A percentile compares a stretch with the other conserved stretches of the same genome.
Evolutionary conservation across 2,113 vertebrate genomes (phyloP).

Genomic region (Ammodytes marinus): DNA sequence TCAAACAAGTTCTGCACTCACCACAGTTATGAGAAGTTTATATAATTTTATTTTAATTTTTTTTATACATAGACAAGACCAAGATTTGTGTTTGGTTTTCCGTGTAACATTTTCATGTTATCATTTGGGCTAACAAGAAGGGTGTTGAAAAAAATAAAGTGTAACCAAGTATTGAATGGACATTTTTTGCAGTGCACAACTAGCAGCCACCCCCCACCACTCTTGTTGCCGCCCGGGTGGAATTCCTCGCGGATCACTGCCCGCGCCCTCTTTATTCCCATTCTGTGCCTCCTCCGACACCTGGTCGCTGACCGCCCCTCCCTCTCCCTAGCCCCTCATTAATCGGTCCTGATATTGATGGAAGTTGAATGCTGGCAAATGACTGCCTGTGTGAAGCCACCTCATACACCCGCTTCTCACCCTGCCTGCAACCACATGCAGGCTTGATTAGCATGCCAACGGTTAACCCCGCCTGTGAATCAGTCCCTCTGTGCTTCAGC

Average conservation of each 20-base stretch:
- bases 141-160: constrained; percentile 14
- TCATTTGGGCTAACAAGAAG: background rate
- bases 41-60: too few relatives aligned
- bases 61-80: background rate
- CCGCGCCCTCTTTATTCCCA: constrained; percentile 83
- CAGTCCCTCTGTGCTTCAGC: constrained; percentile 70
- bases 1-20: background rate
- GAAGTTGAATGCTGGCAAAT: constrained; percentile 85
- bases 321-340: constrained; percentile 79
- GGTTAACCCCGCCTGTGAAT: constrained; percentile 65
- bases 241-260: constrained; percentile 87
- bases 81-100: background rate
- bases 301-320: constrained; percentile 71
- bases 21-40: background rate
- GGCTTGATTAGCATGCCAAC: constrained; percentile 82
- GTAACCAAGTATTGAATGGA: constrained; percentile 44
- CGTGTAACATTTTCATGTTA: background rate
- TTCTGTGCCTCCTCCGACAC: constrained; percentile 84
- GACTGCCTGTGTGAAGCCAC: constrained; percentile 74
- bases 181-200: constrained; percentile 45
- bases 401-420: constrained; percentile 70
- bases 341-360: constrained; percentile 88
- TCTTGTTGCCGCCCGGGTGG: constrained; percentile 73
- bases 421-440: constrained; percentile 66
- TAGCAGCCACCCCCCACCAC: constrained; percentile 32